Evolutionary conservation across 1,140 invertebrate species (phyloP).

Genomic region (Drosophila tsacasi): DNA sequence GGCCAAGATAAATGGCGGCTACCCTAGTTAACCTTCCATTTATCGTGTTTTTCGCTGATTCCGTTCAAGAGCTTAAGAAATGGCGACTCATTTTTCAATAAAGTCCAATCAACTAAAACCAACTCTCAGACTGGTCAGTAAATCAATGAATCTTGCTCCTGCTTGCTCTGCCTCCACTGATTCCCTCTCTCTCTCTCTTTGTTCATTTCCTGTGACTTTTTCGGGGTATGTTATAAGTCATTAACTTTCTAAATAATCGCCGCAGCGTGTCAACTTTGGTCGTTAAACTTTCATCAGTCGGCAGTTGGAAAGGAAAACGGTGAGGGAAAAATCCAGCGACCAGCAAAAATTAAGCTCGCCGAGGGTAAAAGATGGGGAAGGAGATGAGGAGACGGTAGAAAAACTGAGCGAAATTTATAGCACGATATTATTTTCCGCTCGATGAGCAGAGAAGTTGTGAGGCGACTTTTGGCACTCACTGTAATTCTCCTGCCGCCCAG

Average conservation of each 20-base stretch:
- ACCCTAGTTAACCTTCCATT: conserved; percentile 44
- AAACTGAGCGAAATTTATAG: conserved; percentile 81
- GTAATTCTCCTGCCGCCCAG: conserved; percentile 17
- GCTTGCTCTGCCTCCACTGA: conserved; percentile 1
- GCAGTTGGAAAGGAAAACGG: conserved; percentile 29
- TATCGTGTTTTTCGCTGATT: conserved; percentile 37
- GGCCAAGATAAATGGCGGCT: not conserved
- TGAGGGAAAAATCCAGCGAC: conserved; percentile 49
- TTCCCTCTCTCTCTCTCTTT: not conserved
- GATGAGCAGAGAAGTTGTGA: conserved; percentile 81
- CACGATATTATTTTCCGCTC: conserved; percentile 83
- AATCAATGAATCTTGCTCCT: conserved; percentile 48
- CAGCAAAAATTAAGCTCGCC: conserved; percentile 43
- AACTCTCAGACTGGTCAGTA: conserved; percentile 48
- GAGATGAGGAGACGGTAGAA: conserved; percentile 23
- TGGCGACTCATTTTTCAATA: conserved; percentile 54
- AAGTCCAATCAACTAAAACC: conserved; percentile 56
- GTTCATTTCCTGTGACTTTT: conserved; percentile 51
- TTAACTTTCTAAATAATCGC: conserved; percentile 84
- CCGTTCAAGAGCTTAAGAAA: conserved; percentile 45
- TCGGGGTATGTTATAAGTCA: conserved; percentile 78
- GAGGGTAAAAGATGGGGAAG: not conserved
- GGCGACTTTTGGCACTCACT: conserved; percentile 76
- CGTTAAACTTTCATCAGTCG: conserved; percentile 82
- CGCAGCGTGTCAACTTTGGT: conserved; percentile 82